Conservation (phyloP, 30 jellyfish, hydroid and myxozoan species). For the Aurelia sp. region DNA sequence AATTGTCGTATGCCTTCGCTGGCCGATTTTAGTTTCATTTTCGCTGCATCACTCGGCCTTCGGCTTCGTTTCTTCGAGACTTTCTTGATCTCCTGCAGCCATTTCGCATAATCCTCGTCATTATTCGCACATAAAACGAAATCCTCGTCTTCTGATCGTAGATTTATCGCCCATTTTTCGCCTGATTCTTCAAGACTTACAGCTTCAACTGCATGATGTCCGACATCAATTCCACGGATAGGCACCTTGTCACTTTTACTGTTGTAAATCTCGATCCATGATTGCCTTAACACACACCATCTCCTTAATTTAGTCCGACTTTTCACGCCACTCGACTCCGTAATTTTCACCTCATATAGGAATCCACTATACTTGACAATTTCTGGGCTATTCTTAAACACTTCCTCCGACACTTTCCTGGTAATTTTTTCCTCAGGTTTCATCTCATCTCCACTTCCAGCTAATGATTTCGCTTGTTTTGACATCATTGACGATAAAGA, state of each 20-base stretch:
- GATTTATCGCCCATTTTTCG: constrained; percentile 59
- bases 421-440: constrained; percentile 18
- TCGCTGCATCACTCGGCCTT: constrained; percentile 54
- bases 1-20: constrained; percentile 55
- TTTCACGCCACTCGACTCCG: constrained; percentile 41
- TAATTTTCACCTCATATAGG: constrained; percentile 66
- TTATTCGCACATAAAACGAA: constrained; percentile 49
- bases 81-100: constrained; percentile 73
- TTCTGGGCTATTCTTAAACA: constrained; percentile 48
- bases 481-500: constrained; percentile 60
- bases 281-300: constrained; percentile 82
- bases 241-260: constrained; percentile 68
- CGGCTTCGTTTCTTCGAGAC: constrained; percentile 48
- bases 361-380: constrained; percentile 54
- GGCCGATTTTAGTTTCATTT: constrained; percentile 49
- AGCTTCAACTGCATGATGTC: constrained; percentile 27
- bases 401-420: constrained; percentile 63
- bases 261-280: constrained; percentile 71
- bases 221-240: constrained; percentile 45
- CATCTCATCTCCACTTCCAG: constrained; percentile 58
- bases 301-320: constrained; percentile 70
- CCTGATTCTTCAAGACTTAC: constrained; percentile 50
- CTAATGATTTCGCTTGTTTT: constrained; percentile 41
- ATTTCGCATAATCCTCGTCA: constrained; percentile 53
- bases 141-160: constrained; percentile 56